Evolutionary conservation across 2,888 invertebrate genomes (phyloP), one percentile per base, ranked within the genome.

Genomic region (Oasisia sp.): DNA sequence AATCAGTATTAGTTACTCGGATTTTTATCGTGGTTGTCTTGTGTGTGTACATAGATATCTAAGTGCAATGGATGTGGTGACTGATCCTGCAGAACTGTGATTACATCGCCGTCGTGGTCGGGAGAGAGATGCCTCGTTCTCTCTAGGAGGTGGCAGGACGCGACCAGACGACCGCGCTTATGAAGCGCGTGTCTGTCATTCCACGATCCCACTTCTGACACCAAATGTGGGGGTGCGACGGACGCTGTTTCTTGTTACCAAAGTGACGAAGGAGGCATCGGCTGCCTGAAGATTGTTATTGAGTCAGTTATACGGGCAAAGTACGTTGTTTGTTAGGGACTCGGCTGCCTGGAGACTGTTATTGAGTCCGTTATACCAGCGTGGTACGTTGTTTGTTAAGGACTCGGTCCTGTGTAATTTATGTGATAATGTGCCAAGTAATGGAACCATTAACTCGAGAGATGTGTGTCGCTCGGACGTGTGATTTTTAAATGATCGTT

Each of bases 1-100:
- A 74, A 74, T 74, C 74, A 74, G 74, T 74, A 74, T 74, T 74
- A 74, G 74, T 74, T 19, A 27, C 74, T 74, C n/a, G 74, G 74
- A 74, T 27, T 74, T 74, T 74, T 74, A 74, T 74, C 27, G 74
- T 74, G 74, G n/a, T 74, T 74, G 74, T 27, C n/a, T 38, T 38
- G 38, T 38, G 74, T 58, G 58, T 74, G n/a, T n/a, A 74, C n/a
- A 74, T 19, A 19, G 19, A 27, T 74, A 74, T 74, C 74, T 19
- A 74, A 74, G 74, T 74, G 74, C 74, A 74, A 74, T 74, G 74
- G 27, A 74, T 74, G 7, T 74, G 74, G 74, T n/a, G 74, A 74
- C 74, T 74, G 74, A 74, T 27, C 74, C 74, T 74, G 74, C 74
- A 74, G 74, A 74, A 27, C 74, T 74, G 0, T 74, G 74, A 74